Conservation (phyloP, 2,113 vertebrate genomes). For the Aptenodytes forsteri region DNA sequence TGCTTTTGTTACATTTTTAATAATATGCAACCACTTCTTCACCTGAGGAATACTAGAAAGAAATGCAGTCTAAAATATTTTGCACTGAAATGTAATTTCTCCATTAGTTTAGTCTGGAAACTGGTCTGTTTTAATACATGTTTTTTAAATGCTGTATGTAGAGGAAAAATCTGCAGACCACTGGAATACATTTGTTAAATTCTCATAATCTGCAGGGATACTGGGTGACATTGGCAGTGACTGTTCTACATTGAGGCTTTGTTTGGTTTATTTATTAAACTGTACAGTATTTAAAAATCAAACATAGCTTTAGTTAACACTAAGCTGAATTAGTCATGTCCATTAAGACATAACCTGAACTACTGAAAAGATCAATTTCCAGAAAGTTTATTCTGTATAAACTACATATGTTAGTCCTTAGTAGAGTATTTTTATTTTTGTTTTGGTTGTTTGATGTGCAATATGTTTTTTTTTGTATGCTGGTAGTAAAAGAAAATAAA, state of each 20-base stretch:
- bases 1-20: slow-evolving; percentile 98
- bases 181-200: slow-evolving; percentile 82
- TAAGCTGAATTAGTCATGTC: slow-evolving; percentile 89
- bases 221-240: slow-evolving; percentile 88
- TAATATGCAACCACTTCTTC: slow-evolving; percentile 99
- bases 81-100: slow-evolving; percentile 98
- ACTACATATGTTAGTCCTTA: slow-evolving; percentile 86
- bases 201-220: slow-evolving; percentile 88
- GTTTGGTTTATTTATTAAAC: slow-evolving; percentile 99
- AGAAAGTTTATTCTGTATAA: slow-evolving; percentile 90
- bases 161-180: slow-evolving; percentile 81
- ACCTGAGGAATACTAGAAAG: slow-evolving; percentile 88
- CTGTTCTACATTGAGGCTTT: slow-evolving; percentile 92
- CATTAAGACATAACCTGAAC: slow-evolving; percentile 90
- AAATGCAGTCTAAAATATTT: slow-evolving; percentile 93
- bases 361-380: slow-evolving; percentile 97
- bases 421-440: slow-evolving; percentile 86
- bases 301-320: slow-evolving; percentile 91
- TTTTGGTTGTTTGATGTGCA: slow-evolving; percentile 99
- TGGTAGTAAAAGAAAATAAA: slow-evolving; percentile 99
- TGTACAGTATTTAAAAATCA: slow-evolving; percentile 99
- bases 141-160: slow-evolving; percentile 87
- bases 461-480: slow-evolving; percentile 99
- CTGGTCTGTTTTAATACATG: slow-evolving; percentile 89
- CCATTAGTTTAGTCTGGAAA: slow-evolving; percentile 93